These are phyloP conservation scores for Phortica variegata DNA, from an alignment of 1,140 invertebrate genomes.

Conservation along the genomic window DNA sequence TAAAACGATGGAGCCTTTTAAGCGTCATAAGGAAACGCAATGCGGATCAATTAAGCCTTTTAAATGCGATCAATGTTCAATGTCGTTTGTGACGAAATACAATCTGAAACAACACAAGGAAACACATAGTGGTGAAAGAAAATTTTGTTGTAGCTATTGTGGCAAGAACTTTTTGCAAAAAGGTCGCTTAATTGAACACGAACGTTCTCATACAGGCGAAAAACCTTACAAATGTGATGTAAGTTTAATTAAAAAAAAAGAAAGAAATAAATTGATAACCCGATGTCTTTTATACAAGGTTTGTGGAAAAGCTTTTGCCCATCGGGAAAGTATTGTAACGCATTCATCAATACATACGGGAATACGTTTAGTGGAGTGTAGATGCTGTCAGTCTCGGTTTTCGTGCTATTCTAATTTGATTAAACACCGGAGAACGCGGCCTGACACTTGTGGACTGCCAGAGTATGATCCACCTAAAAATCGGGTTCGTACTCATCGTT, in stretches of 20 bases:
- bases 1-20: conserved; percentile 41
- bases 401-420: conserved; percentile 57
- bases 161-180: conserved; percentile 49
- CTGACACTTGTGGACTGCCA: conserved; percentile 52
- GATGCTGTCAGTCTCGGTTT: conserved; percentile 53
- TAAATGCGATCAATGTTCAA: conserved; percentile 42
- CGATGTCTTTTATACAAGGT: too few species aligned
- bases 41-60: conserved; percentile 44
- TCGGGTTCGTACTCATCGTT: conserved; percentile 7
- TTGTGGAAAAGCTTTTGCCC: conserved; percentile 59
- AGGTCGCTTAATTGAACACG: conserved; percentile 46
- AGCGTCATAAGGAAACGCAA: conserved; percentile 47
- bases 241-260: conserved; percentile 6
- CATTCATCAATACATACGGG: conserved; percentile 56
- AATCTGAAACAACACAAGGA: conserved; percentile 53
- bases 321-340: conserved; percentile 56
- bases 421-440: conserved; percentile 56
- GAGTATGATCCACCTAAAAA: conserved; percentile 32
- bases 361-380: conserved; percentile 56
- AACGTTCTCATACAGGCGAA: conserved; percentile 58
- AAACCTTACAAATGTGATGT: conserved; percentile 61
- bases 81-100: conserved; percentile 35
- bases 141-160: conserved; percentile 59
- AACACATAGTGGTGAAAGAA: conserved; percentile 58
- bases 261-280: too few species aligned